Base-by-base conservation (phyloP, 2,888 invertebrate genomes). In the Cephus sareptanus region DNA sequence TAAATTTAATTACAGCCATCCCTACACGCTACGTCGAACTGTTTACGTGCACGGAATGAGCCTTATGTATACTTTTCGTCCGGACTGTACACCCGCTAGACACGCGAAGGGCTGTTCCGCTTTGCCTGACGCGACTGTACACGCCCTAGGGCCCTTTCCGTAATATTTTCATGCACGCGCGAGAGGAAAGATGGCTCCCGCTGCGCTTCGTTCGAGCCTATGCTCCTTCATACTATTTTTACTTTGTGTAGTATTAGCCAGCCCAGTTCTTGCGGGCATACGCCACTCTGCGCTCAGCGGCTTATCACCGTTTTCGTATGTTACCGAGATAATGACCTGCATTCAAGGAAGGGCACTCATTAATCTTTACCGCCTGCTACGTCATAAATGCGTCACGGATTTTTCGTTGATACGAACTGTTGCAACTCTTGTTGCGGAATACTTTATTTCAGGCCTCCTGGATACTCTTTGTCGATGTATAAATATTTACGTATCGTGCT, bases 261-360 rank as follows among this genome's bases (percentile, higher is more conserved):
- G n/a, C 74, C 37, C 23, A 74, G 30, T 74, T 74, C 74, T 30
- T 35, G 74, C 6, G 74, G n/a, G 35, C 69, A 69, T 35, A n/a
- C 75, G 9, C 31, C 73, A 30, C 68, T 23, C 40, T 68, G 70
- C 79, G 69, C 69, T 75, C 73, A 70, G 76, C 75, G 74, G 75
- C 79, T 79, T 82, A 82, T 82, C 82, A 79, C 79, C 76, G 34
- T 77, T 56, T 56, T 73, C 80, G 73, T 79, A 81, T 74, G 81
- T 79, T 77, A 73, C 74, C 34, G 73, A 78, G 79, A 83, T 83
- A 83, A 79, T 79, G 79, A 81, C 77, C 77, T 79, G 80, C 81
- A 83, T 81, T 83, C 82, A 56, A 23, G 23, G 34, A 34, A 34
- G 77, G 69, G 74, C 75, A 76, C 73, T 83, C 82, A 75, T 82